phyloP scores from a whole-genome alignment of 2,888 invertebrate species.

The Mythimna ferrago region DNA sequence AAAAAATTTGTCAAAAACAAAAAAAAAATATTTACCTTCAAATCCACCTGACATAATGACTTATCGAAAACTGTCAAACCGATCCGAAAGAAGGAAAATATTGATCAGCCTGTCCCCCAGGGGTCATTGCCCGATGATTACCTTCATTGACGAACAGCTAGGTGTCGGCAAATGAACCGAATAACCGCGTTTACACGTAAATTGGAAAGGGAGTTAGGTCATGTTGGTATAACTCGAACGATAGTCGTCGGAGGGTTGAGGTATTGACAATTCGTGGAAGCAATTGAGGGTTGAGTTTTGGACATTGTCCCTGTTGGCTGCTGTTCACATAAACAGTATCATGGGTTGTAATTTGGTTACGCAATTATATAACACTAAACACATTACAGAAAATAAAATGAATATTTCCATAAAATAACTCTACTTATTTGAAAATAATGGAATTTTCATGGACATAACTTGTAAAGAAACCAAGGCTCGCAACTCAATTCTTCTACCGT shows the following conservation, averaged over 20 bases:
- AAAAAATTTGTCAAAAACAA: too few species aligned
- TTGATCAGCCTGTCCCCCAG: conserved; percentile 72
- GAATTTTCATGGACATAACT: too few species aligned
- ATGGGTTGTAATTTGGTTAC: neutral
- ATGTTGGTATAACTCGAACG: conserved; percentile 48
- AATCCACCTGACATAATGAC: conserved; percentile 56
- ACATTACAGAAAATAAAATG: too few species aligned
- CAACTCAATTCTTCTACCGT: too few species aligned
- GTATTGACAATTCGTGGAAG: conserved; percentile 25
- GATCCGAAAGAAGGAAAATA: conserved; percentile 77
- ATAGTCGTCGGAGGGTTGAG: conserved; percentile 26
- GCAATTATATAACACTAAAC: neutral
- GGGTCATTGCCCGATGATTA: conserved; percentile 78
- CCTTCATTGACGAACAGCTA: conserved; percentile 72
- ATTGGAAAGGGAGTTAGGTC: conserved; percentile 50
- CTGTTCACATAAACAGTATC: neutral
- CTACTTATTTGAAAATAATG: too few species aligned
- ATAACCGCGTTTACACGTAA: conserved; percentile 50
- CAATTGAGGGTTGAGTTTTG: conserved; percentile 14
- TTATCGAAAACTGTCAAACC: conserved; percentile 73
- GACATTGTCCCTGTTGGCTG: neutral
- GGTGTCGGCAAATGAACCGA: conserved; percentile 64
- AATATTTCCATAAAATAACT: too few species aligned
- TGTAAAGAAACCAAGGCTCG: too few species aligned
- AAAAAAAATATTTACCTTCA: neutral